These are phyloP conservation scores for Nesoenas mayeri DNA, from an alignment of 2,113 vertebrate genomes.

Conservation along the genomic window DNA sequence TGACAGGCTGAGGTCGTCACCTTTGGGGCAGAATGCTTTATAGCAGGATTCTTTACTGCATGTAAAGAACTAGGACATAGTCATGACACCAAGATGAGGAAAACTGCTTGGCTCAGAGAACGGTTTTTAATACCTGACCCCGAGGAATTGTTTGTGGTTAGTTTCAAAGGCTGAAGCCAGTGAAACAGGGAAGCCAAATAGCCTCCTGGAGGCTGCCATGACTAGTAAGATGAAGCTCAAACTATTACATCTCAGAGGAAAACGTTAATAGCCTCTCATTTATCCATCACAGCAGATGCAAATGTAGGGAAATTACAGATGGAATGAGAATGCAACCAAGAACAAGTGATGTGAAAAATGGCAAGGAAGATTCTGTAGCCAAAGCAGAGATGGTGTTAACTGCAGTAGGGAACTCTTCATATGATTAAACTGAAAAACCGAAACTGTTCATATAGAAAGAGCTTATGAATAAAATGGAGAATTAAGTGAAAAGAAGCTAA, in stretches of 20 bases:
- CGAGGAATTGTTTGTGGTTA: background rate
- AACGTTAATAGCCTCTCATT: background rate
- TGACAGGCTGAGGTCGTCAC: background rate
- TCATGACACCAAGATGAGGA: background rate
- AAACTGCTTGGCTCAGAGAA: background rate
- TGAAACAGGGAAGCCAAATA: background rate
- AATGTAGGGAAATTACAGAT: background rate
- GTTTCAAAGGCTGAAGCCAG: background rate
- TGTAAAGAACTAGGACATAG: background rate
- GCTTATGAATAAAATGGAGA: background rate
- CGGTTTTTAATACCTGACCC: background rate
- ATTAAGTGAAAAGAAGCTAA: background rate
- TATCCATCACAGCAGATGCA: background rate
- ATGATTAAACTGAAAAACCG: background rate
- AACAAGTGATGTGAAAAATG: background rate
- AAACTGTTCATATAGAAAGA: background rate
- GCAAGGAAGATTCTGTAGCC: background rate
- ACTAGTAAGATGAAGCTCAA: background rate
- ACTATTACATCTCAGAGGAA: background rate
- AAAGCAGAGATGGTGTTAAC: background rate
- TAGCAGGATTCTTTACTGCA: background rate
- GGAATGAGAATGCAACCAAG: background rate
- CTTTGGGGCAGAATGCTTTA: background rate
- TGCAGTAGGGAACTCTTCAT: background rate
- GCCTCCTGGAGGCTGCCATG: background rate